Percentiles rank a stretch among this genome's conserved stretches.
Conservation (phyloP, 1,140 invertebrate genomes). For the Zaprionus tsacasi region DNA sequence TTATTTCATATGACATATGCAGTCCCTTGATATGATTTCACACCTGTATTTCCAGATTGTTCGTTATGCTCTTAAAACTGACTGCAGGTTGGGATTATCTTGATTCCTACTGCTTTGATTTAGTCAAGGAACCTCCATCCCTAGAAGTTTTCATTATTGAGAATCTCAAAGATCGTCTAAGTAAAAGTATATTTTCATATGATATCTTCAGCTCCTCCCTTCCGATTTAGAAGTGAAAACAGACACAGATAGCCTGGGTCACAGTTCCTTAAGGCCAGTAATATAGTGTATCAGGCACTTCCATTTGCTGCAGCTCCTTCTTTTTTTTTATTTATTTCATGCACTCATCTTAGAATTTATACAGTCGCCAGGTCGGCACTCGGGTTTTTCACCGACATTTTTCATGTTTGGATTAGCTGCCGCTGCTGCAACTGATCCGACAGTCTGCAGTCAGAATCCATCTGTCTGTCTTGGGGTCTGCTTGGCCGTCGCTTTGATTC, state of each 20-base stretch:
- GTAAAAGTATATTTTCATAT: too few species aligned
- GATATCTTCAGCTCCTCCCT: background rate
- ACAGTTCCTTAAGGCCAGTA: background rate
- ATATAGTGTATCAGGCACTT: background rate
- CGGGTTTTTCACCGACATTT: constrained; percentile 66
- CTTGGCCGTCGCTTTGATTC: constrained; percentile 46
- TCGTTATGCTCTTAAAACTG: background rate
- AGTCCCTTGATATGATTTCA: too few species aligned
- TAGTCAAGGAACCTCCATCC: too few species aligned
- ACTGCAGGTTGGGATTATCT: too few species aligned
- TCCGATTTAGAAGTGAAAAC: background rate
- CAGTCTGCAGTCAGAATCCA: constrained; percentile 1
- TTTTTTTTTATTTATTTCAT: constrained; percentile 46
- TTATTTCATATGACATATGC: too few species aligned
- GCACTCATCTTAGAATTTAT: constrained; percentile 75
- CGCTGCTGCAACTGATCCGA: constrained; percentile 46
- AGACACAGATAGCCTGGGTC: background rate
- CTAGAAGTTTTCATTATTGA: too few species aligned
- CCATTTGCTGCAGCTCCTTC: constrained; percentile 8
- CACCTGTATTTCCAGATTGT: background rate
- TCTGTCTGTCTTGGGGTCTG: background rate
- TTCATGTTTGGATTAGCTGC: constrained; percentile 71
- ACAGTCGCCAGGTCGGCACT: constrained; percentile 51
- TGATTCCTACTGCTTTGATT: background rate
- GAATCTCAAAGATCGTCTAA: too few species aligned